Evolutionary conservation across 2,888 invertebrate species (phyloP), one percentile per base, ranked within the genome.

Genomic region (Latrodectus elegans): DNA sequence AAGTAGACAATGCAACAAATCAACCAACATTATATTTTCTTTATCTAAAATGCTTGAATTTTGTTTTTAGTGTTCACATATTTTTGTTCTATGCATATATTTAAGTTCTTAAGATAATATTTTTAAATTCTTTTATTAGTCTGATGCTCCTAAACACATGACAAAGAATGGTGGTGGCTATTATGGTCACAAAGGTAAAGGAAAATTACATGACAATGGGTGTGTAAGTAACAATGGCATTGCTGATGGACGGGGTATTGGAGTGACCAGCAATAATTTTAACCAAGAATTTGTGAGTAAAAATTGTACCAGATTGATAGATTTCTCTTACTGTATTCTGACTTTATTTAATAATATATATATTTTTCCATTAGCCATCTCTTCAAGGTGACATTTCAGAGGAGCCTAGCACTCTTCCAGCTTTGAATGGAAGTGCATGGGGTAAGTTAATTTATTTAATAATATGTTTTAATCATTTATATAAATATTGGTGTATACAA

Each of bases 251-350:
- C 85, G 89, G 49, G 89, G 90, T 55, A 89, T 80, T 70, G 87
- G 85, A 14, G 87, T 87, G 51, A 89, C 88, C 26, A 88, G 89
- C 82, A 89, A 90, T 88, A 90, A 90, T 84, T 90, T 90, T 75
- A 89, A 90, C 74, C 89, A 90, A 87, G 90, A 90, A 72, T 90
- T 90, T 89, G 90, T 90, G 88, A 89, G 90, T 74, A 17, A 52
- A 52, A 17, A 10, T 52, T 9, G 4, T 4, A 38, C 4, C 4
- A 1, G 38, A 38, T 38, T 38, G 6, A 38, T 38, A 0, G 4
- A 38, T 38, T 38, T 38, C 38, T 38, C 38, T 38, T 38, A 0
- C 6, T 38, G 4, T 38, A 64, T 15, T 17, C n/a, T 14, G n/a
- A 26, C 11, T 17, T 22, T 68, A 22, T 14, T 3, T 68, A 51